Percentiles rank a stretch among this genome's conserved stretches.
Conservation (phyloP, 2,113 vertebrate genomes). For the Colinus virginianus region DNA sequence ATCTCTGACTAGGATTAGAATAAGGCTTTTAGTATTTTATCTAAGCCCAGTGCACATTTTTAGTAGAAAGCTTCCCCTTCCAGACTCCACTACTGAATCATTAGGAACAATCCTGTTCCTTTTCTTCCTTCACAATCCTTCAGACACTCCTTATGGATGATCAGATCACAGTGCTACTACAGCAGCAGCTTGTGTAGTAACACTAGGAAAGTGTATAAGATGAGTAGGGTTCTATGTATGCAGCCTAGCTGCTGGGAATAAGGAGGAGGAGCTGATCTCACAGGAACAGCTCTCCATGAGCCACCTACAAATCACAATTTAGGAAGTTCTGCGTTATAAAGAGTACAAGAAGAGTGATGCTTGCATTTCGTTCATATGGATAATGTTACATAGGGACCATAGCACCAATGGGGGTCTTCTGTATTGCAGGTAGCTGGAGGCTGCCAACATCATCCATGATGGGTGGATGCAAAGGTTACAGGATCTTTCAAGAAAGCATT, state of each 20-base stretch:
- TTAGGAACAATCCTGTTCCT: neutral
- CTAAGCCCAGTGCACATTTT: rapidly evolving
- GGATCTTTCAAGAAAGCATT: neutral
- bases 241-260: neutral
- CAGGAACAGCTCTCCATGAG: neutral
- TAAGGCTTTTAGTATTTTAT: neutral
- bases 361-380: neutral
- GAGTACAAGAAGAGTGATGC: neutral
- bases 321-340: neutral
- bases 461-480: neutral
- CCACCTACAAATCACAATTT: neutral
- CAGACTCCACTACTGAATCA: neutral
- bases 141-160: neutral
- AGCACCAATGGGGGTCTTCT: neutral
- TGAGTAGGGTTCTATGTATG: neutral
- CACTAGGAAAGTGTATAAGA: neutral
- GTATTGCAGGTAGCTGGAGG: neutral
- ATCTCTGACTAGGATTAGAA: conserved; percentile 5
- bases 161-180: neutral
- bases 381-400: rapidly evolving
- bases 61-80: neutral
- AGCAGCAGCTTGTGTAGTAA: neutral
- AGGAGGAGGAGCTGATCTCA: neutral
- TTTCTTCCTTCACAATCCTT: neutral
- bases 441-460: neutral